Conservation (phyloP, 1,140 invertebrate genomes). For the Microplitis mediator region DNA sequence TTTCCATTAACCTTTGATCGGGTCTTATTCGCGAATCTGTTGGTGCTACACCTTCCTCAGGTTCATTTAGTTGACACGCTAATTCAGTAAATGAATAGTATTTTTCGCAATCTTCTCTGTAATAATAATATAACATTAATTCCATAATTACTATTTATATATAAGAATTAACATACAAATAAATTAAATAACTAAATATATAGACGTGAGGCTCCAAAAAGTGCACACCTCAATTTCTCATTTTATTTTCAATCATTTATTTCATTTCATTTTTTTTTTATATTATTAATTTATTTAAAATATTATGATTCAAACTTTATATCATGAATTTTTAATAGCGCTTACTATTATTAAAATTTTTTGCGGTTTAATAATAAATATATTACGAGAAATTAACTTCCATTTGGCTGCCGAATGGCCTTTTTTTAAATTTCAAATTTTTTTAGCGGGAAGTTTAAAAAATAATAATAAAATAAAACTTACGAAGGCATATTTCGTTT, state of each 20-base stretch:
- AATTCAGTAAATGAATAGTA: conserved; percentile 95
- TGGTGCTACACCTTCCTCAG: conserved; percentile 89
- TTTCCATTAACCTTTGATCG: conserved; percentile 97
- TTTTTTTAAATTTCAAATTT: no score
- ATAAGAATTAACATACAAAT: neutral
- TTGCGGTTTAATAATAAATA: no score
- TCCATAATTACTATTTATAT: neutral
- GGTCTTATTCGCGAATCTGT: conserved; percentile 93
- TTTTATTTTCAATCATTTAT: no score
- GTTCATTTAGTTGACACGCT: conserved; percentile 95
- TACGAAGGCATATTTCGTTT: conserved; percentile 77
- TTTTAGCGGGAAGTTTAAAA: neutral
- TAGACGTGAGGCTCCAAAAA: neutral
- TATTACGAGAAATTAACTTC: no score
- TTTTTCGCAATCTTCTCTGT: conserved; percentile 73
- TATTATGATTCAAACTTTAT: no score
- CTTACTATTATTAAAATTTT: no score
- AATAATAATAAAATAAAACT: conserved; percentile 51
- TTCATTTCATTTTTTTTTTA: no score
- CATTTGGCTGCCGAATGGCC: no score
- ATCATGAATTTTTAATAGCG: no score
- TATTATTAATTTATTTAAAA: no score
- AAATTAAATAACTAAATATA: conserved; percentile 7
- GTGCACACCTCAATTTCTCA: no score
- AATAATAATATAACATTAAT: conserved; percentile 29